Evolutionary conservation across 2,113 vertebrate genomes (phyloP).

Genomic region (Scolopax mira): DNA sequence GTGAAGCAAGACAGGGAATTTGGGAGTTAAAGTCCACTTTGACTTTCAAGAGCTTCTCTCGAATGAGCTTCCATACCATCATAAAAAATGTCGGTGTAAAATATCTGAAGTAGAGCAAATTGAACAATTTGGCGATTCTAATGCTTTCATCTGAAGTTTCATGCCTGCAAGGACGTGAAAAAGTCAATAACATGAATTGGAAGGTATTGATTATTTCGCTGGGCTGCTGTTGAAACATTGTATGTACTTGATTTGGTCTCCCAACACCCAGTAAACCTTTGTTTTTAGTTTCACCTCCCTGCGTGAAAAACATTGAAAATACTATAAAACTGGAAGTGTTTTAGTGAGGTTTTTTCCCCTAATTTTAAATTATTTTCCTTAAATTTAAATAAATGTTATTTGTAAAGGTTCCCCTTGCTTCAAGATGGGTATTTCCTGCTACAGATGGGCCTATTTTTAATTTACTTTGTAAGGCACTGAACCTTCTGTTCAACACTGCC

Average conservation of each 20-base stretch:
- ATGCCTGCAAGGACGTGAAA: conserved; percentile 26
- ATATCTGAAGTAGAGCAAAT: conserved; percentile 12
- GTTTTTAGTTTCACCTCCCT: conserved; percentile 9
- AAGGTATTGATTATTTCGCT: conserved; percentile 56
- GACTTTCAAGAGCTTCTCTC: not conserved
- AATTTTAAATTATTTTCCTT: not conserved
- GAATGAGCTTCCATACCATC: not conserved
- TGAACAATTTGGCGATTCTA: not conserved
- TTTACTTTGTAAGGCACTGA: not conserved
- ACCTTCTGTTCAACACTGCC: not conserved
- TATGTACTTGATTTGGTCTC: conserved; percentile 24
- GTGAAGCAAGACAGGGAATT: not conserved
- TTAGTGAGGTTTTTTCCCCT: not conserved
- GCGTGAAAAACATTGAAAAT: conserved; percentile 24
- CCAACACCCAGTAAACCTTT: not conserved
- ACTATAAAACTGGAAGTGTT: not conserved
- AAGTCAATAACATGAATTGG: conserved; percentile 61
- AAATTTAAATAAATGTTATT: conserved; percentile 1
- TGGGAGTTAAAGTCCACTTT: not conserved
- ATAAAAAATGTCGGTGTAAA: conserved; percentile 15
- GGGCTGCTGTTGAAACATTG: conserved; percentile 12
- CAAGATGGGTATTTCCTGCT: not conserved
- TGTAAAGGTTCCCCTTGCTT: not conserved
- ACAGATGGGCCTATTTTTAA: not conserved
- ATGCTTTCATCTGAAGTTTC: conserved; percentile 22